phyloP scores from a whole-genome alignment of 2,888 invertebrate genomes.

The Spicauda simplicius region DNA sequence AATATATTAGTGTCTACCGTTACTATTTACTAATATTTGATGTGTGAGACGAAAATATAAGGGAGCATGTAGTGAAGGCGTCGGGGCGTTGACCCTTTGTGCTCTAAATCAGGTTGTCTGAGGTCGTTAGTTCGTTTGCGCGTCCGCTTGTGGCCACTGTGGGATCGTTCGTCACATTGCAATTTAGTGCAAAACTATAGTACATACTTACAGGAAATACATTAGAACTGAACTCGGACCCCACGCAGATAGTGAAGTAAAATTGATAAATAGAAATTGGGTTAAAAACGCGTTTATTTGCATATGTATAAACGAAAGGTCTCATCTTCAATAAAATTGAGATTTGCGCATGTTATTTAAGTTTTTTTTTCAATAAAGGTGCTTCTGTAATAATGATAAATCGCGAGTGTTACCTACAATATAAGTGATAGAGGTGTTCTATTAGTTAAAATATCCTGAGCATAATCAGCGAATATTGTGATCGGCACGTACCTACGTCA shows the following conservation, averaged over 20 bases:
- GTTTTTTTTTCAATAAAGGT: too few relatives aligned
- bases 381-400: not conserved
- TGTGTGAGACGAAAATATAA: not conserved
- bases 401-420: not conserved
- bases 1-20: too few relatives aligned
- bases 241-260: too few relatives aligned
- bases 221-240: too few relatives aligned
- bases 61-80: conserved; percentile 11
- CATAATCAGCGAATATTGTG: conserved; percentile 1
- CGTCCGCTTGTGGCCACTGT: conserved; percentile 47
- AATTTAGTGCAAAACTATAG: not conserved
- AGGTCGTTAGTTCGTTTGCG: conserved; percentile 62
- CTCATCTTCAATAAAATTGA: too few relatives aligned
- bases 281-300: too few relatives aligned
- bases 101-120: conserved; percentile 76
- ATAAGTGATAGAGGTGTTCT: not conserved
- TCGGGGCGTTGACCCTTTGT: conserved; percentile 59
- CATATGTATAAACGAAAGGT: too few relatives aligned
- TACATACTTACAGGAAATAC: not conserved
- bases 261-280: too few relatives aligned
- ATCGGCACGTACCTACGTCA: not conserved
- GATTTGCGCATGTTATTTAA: too few relatives aligned
- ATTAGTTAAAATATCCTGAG: not conserved
- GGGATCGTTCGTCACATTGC: conserved; percentile 13
- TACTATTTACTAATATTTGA: not conserved